These are phyloP conservation scores for Probaryconus sp. DNA, from an alignment of 1,140 invertebrate genomes.

Conservation along the genomic window DNA sequence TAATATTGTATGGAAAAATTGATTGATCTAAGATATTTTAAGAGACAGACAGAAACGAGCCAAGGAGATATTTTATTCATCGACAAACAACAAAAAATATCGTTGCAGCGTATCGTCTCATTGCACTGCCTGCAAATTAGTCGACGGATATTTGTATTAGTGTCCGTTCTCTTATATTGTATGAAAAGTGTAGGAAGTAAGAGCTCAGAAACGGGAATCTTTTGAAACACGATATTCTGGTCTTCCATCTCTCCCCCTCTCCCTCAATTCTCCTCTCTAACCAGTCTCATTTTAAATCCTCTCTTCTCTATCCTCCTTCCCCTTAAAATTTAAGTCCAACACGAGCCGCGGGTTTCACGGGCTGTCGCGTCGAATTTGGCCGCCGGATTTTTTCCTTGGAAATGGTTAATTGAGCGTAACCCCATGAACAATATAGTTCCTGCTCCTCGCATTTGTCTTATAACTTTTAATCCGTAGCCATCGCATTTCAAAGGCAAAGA, in stretches of 20 bases:
- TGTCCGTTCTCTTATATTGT: conserved; percentile 13
- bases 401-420: conserved; percentile 75
- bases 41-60: too few species aligned
- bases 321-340: conserved; percentile 66
- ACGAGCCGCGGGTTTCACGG: conserved; percentile 73
- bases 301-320: conserved; percentile 32
- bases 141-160: conserved; percentile 37
- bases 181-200: conserved; percentile 45
- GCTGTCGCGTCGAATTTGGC: conserved; percentile 76
- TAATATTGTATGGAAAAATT: too few species aligned
- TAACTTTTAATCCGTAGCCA: too few species aligned
- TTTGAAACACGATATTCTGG: conserved; percentile 74
- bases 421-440: conserved; percentile 51
- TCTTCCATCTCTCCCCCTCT: conserved; percentile 50
- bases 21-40: too few species aligned
- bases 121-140: conserved; percentile 47
- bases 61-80: conserved; percentile 4
- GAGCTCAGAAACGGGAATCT: conserved; percentile 58
- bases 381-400: conserved; percentile 70
- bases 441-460: conserved; percentile 10
- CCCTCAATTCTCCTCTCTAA: conserved; percentile 1
- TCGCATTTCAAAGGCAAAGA: too few species aligned
- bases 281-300: conserved; percentile 14
- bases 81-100: conserved; percentile 9
- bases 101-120: conserved; percentile 17